A percentile compares a stretch with the other conserved stretches of the same genome.
These are phyloP conservation scores for Anastrepha obliqua DNA, from an alignment of 1,140 invertebrate genomes.

Conservation along the genomic window DNA sequence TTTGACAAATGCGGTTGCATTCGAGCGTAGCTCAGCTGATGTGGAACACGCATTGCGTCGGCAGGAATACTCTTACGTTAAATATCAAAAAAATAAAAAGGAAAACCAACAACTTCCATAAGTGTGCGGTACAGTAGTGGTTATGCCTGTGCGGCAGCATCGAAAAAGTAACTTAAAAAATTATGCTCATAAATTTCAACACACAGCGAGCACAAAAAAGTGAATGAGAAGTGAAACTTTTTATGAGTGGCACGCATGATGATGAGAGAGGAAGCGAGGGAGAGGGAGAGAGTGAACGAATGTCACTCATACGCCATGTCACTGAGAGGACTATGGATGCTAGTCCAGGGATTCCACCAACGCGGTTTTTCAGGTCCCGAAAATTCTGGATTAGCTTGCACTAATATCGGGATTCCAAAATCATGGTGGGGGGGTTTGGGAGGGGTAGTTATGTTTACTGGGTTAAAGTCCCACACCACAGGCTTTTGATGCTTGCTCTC, in stretches of 20 bases:
- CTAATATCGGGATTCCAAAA: too few relatives aligned
- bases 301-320: slow-evolving; percentile 36
- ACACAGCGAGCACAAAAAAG: background rate
- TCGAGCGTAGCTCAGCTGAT: background rate
- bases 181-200: slow-evolving; percentile 29
- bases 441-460: too few relatives aligned
- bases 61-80: background rate
- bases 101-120: background rate
- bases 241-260: background rate
- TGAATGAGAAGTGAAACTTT: slow-evolving; percentile 14
- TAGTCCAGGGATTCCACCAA: too few relatives aligned
- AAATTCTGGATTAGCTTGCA: too few relatives aligned
- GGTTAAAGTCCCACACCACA: too few relatives aligned
- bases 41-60: background rate
- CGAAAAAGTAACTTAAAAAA: slow-evolving; percentile 28
- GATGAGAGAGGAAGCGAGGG: background rate
- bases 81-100: background rate
- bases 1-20: slow-evolving; percentile 22
- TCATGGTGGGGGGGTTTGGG: too few relatives aligned
- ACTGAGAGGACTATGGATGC: background rate
- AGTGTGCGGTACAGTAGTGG: background rate
- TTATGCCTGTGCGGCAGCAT: background rate
- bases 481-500: too few relatives aligned
- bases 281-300: background rate
- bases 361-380: too few relatives aligned